Base-by-base conservation (phyloP, 2,113 vertebrate genomes). In the Pseudorasbora parva region DNA sequence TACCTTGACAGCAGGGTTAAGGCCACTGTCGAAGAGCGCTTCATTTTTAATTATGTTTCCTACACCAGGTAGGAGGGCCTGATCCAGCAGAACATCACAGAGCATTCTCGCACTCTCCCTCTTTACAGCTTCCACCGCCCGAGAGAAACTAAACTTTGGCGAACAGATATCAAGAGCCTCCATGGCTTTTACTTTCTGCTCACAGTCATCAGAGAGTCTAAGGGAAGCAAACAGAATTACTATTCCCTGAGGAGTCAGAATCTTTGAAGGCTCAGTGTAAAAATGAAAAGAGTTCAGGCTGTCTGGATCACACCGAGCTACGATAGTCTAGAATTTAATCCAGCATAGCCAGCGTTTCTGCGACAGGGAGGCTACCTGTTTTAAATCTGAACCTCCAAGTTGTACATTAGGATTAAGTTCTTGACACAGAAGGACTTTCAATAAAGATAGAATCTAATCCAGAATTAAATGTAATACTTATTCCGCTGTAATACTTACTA, bases 1-100 rank as follows among this genome's bases (percentile, higher is more conserved):
- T 64, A 98, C 97, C 94, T 94, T 95, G 85, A 96, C 88, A 84
- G 93, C 94, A 84, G 97, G 98, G 87, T 97, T 95, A 60, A 98
- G 93, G 81, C 96, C 94, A 17, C 95, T 96, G 91, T 97, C 95
- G 91, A 97, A 97, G 12, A 98, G 94, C 11, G 96, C 96, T 93
- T 99, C 97, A 15, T 98, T 99, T 93, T 96, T 99, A 90, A 99
- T 99, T 88, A 99, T 99, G 90, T 98, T 99, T 78, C 97, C 98
- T 0, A 99, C 96, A 45, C 98, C 98, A 0, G 97, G 97, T 87
- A 98, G 92, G 62, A 99, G 91, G 51, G 91, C 86, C 91, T 99
- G 98, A 91, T 99, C 97, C 82, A 99, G 87, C 71, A 99, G 92
- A 83, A 97, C 95, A 68, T 99, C 97, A 87, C 97, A 97, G 21